Base-by-base conservation (phyloP, 2,113 vertebrate species). In the Myotis davidii region DNA sequence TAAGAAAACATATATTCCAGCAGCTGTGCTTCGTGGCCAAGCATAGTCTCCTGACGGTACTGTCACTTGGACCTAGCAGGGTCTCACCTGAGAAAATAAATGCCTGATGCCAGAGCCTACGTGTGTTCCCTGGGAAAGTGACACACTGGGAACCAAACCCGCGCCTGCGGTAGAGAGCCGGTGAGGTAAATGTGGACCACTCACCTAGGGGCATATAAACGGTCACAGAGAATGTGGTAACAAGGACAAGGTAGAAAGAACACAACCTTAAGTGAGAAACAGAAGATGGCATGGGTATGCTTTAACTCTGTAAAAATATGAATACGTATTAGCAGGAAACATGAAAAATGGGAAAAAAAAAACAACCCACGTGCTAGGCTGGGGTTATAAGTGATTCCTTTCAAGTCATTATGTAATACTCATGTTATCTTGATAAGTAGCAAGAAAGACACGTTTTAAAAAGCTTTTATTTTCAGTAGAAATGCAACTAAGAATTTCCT, bases 21-120 rank as follows among this genome's bases (percentile, higher is more conserved):
- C 3, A 18, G 42, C 29, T 48, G 34, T 7, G 5, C 74, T 69
- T 48, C 45, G 56, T 23, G 37, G 42, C 50, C 91, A 78, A 69
- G 20, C 32, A 34, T 0, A 42, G 17, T 25, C 29, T 79, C 39
- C 88, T 50, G 77, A 32, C 4, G 42, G 56, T 12, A 17, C 54
- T 17, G 29, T 12, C 76, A 1, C 42, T 48, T 7, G 64, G 72
- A 85, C 50, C 67, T 89, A 16, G 54, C 39, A 90, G 87, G 29
- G 39, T 64, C 79, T 42, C 32, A 88, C 65, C 96, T 94, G 61
- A 88, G 77, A 64, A 96, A 87, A 79, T 20, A 61, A 95, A 64
- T 27, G 45, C 54, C 90, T 29, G 67, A 37, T 11, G 3, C 39
- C 11, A 88, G 88, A 54, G 52, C 29, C 29, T 34, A 6, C 14